phyloP scores from a whole-genome alignment of 1,140 invertebrate species.

The Euschistus heros region DNA sequence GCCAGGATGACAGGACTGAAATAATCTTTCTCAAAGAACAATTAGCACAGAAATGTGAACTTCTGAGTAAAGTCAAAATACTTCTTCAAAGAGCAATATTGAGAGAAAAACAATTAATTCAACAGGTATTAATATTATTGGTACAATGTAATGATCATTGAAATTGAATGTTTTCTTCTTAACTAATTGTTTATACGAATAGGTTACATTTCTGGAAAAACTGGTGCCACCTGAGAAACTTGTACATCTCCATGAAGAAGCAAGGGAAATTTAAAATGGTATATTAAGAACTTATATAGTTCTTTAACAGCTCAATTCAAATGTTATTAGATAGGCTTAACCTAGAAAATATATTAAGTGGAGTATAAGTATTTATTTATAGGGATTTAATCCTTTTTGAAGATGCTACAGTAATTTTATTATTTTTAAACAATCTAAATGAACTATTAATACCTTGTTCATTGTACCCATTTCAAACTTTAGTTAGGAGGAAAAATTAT shows the following conservation, averaged over 20 bases:
- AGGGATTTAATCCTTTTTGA: too few relatives aligned
- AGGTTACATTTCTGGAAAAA: constrained; percentile 25
- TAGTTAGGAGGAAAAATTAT: too few relatives aligned
- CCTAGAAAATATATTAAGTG: too few relatives aligned
- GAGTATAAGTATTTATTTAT: too few relatives aligned
- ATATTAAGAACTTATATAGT: too few relatives aligned
- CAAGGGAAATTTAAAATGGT: neutral
- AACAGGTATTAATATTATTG: constrained; percentile 35
- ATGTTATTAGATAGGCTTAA: too few relatives aligned
- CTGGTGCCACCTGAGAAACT: constrained; percentile 25
- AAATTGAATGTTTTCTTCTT: neutral
- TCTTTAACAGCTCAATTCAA: too few relatives aligned
- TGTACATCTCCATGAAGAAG: constrained; percentile 5
- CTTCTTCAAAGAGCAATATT: constrained; percentile 41
- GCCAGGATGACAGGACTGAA: constrained; percentile 19
- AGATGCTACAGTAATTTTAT: too few relatives aligned
- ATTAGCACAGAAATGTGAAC: constrained; percentile 41
- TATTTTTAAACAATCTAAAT: too few relatives aligned
- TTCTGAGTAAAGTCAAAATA: constrained; percentile 43
- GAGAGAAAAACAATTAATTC: constrained; percentile 42
- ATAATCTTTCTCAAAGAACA: constrained; percentile 35
- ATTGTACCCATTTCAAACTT: too few relatives aligned
- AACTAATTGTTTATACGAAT: constrained; percentile 2
- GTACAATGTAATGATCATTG: neutral
- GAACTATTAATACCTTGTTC: too few relatives aligned